These are phyloP conservation scores for Clamator glandarius DNA, from an alignment of 2,797 vertebrate species.

Conservation along the genomic window DNA sequence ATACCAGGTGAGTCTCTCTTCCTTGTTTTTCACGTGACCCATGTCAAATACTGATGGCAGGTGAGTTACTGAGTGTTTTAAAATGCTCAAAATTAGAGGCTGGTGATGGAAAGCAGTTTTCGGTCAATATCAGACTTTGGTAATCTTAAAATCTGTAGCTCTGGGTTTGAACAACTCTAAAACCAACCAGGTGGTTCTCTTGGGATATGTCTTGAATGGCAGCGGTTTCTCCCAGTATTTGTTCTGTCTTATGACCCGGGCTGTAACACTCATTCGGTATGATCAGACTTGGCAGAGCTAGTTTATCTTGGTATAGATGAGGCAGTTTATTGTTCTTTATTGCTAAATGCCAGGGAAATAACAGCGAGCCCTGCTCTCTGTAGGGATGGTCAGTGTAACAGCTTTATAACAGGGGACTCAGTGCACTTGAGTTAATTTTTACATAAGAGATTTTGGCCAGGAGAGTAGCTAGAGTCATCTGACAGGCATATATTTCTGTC, in stretches of 20 bases:
- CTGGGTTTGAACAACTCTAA: background rate
- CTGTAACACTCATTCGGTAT: rapidly evolving
- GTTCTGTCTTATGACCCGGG: background rate
- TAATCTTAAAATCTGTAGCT: background rate
- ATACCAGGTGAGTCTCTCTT: constrained; percentile 80
- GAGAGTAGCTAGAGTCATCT: constrained; percentile 65
- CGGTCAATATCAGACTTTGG: background rate
- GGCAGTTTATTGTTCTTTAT: background rate
- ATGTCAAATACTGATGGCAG: background rate
- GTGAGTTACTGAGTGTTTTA: background rate
- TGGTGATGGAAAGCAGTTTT: background rate
- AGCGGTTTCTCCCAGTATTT: background rate
- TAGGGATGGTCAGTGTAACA: background rate
- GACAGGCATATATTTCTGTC: constrained; percentile 74
- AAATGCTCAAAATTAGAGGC: background rate
- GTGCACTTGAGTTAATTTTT: constrained; percentile 67
- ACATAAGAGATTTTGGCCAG: constrained; percentile 68
- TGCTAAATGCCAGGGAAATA: background rate
- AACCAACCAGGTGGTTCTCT: constrained; percentile 22
- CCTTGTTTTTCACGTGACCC: background rate
- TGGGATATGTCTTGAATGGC: background rate
- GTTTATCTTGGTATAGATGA: background rate
- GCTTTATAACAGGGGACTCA: background rate
- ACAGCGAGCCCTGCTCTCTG: background rate
- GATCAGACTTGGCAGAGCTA: background rate